Evolutionary conservation across 2,113 vertebrate genomes (phyloP).

Genomic region (Melanerpes formicivorus): DNA sequence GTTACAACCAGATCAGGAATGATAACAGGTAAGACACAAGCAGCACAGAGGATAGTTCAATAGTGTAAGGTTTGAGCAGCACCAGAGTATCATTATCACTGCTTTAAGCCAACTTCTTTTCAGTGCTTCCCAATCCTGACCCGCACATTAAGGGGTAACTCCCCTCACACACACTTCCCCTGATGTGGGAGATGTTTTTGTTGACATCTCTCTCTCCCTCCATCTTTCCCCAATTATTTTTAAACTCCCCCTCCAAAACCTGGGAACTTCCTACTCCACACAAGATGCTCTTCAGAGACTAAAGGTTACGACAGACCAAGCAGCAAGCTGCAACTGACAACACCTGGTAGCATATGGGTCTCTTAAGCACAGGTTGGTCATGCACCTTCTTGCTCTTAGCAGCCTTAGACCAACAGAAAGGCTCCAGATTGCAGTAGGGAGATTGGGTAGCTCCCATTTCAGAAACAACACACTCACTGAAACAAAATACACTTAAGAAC

Average conservation of each 20-base stretch:
- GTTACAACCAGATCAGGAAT: slow-evolving; percentile 16
- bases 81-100: neutral
- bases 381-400: neutral
- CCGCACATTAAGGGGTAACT: neutral
- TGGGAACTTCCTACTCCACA: neutral
- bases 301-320: neutral
- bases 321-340: neutral
- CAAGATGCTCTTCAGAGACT: neutral
- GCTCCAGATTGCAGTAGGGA: neutral
- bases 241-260: neutral
- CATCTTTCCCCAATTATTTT: neutral
- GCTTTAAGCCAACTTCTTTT: neutral
- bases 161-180: no score
- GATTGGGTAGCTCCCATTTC: neutral
- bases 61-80: neutral
- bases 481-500: neutral
- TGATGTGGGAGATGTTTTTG: neutral
- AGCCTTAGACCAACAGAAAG: neutral
- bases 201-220: neutral
- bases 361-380: neutral
- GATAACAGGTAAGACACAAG: neutral
- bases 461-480: neutral
- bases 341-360: neutral
- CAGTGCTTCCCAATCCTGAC: neutral
- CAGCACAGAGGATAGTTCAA: neutral